phyloP scores from a whole-genome alignment of 2,797 vertebrate species.

The Poecile montanus region DNA sequence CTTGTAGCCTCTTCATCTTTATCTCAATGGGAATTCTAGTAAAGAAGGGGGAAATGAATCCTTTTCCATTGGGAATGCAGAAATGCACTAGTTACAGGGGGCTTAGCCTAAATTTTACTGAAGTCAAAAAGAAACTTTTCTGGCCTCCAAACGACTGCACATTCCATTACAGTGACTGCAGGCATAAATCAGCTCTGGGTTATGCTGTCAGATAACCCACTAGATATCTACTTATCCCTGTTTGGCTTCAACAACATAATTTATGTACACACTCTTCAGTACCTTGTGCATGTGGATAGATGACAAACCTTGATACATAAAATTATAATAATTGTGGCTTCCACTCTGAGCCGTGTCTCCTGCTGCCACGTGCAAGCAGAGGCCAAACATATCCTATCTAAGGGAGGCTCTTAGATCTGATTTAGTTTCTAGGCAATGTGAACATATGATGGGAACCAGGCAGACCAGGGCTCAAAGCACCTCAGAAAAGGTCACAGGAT shows the following conservation, averaged over 20 bases:
- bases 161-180: slow-evolving; percentile 39
- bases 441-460: neutral
- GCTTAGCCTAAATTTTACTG: neutral
- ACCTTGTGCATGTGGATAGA: neutral
- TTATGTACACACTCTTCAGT: neutral
- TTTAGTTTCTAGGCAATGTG: neutral
- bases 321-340: neutral
- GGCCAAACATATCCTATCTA: slow-evolving; percentile 5
- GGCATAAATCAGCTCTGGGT: slow-evolving; percentile 26
- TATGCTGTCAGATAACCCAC: slow-evolving; percentile 29
- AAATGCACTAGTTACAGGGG: neutral
- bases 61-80: neutral
- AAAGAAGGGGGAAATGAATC: neutral
- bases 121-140: slow-evolving; percentile 19
- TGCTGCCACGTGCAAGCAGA: fast-evolving
- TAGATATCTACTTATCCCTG: neutral
- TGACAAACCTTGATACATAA: slow-evolving; percentile 35
- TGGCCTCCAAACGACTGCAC: slow-evolving; percentile 19
- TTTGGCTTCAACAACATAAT: slow-evolving; percentile 2
- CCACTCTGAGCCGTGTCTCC: neutral
- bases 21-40: neutral
- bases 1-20: neutral
- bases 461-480: neutral
- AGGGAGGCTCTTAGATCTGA: neutral
- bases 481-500: neutral